Evolutionary conservation across 2,797 vertebrate species (phyloP).

Genomic region (Meriones psammophilus): DNA sequence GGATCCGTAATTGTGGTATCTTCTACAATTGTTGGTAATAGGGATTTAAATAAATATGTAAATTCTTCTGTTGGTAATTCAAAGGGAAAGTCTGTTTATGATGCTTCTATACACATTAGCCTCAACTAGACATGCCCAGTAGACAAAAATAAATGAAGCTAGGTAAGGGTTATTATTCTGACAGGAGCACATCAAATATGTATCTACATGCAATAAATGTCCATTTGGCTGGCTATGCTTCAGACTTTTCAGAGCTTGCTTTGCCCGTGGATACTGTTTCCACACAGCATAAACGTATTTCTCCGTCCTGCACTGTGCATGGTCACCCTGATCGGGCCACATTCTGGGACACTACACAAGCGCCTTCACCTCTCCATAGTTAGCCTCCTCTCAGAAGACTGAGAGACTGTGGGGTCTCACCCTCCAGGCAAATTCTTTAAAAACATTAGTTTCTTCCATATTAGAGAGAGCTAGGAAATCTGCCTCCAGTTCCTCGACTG

Average conservation of each 20-base stretch:
- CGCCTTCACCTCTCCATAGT: neutral
- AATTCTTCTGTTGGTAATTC: constrained; percentile 60
- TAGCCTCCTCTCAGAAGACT: neutral
- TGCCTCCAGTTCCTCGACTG: neutral
- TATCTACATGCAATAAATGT: neutral
- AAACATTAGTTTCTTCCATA: neutral
- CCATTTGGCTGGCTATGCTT: neutral
- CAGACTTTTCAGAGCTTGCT: neutral
- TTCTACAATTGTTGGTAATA: constrained; percentile 43
- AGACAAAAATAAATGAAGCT: constrained; percentile 18
- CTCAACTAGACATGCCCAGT: constrained; percentile 12
- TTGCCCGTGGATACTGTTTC: constrained; percentile 29
- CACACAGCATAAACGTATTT: neutral
- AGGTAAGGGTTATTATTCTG: constrained; percentile 20
- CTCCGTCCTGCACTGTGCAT: neutral
- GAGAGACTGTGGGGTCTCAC: neutral
- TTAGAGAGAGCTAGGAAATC: neutral
- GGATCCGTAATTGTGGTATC: neutral
- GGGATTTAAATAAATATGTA: constrained; percentile 60
- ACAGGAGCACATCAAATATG: neutral
- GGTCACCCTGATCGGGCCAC: neutral
- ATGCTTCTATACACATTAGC: neutral
- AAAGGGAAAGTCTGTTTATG: constrained; percentile 58
- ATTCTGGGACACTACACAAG: neutral
- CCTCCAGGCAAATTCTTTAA: neutral